Conservation (phyloP, 2,888 invertebrate species). For the Chloroclystis v-ata region DNA sequence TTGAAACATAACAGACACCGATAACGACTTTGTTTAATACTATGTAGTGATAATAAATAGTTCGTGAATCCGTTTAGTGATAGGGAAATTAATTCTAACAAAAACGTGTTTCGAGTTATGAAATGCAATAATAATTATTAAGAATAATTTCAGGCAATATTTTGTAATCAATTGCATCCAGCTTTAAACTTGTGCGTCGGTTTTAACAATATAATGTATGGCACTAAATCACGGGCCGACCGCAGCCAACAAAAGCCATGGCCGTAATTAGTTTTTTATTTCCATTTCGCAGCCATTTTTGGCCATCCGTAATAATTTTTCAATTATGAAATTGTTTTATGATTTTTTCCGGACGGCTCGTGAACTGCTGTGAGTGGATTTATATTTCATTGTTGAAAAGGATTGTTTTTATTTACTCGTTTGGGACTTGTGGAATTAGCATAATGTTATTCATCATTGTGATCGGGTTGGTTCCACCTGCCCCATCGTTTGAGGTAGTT, state of each 20-base stretch:
- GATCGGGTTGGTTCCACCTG: too few relatives aligned
- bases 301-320: conserved; percentile 61
- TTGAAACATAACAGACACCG: too few relatives aligned
- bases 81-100: too few relatives aligned
- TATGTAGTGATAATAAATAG: too few relatives aligned
- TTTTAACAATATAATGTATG: background rate
- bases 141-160: too few relatives aligned
- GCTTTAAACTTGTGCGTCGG: conserved; percentile 2
- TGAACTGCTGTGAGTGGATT: conserved; percentile 20
- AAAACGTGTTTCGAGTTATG: too few relatives aligned
- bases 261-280: conserved; percentile 58
- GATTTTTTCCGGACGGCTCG: conserved; percentile 36
- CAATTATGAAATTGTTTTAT: conserved; percentile 50
- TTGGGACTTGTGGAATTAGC: background rate
- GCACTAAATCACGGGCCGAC: conserved; percentile 6
- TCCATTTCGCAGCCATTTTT: conserved; percentile 48
- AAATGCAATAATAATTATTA: too few relatives aligned
- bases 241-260: conserved; percentile 40
- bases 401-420: conserved; percentile 2
- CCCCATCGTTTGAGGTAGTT: too few relatives aligned
- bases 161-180: too few relatives aligned
- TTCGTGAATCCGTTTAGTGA: too few relatives aligned
- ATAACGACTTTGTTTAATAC: too few relatives aligned
- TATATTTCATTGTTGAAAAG: conserved; percentile 4
- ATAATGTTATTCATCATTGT: background rate